Percentiles rank a stretch among this genome's conserved stretches.
These are phyloP conservation scores for Tautogolabrus adspersus DNA, from an alignment of 2,113 vertebrate species.

Conservation along the genomic window DNA sequence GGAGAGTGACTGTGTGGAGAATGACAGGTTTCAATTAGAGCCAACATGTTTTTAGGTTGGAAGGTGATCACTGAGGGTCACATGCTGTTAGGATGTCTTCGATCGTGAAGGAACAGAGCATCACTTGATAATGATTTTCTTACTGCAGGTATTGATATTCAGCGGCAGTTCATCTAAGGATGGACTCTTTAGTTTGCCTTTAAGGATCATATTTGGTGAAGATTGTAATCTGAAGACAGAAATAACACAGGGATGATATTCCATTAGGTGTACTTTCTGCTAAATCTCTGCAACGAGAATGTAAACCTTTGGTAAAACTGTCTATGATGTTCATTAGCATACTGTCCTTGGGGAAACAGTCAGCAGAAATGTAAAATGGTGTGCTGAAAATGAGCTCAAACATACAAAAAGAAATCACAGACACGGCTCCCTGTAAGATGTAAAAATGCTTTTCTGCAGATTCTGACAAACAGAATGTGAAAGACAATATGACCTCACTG, in stretches of 20 bases:
- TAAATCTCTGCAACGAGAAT: background rate
- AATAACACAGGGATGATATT: background rate
- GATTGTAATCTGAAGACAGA: background rate
- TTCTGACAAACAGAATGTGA: conserved; percentile 24
- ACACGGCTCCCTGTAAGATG: background rate
- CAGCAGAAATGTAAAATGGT: background rate
- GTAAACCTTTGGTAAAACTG: background rate
- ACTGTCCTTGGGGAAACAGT: conserved; percentile 2
- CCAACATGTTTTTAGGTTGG: conserved; percentile 30
- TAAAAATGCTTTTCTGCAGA: conserved; percentile 22
- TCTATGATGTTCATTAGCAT: background rate
- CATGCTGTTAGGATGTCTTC: conserved; percentile 25
- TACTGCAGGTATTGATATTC: background rate
- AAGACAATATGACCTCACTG: conserved; percentile 32
- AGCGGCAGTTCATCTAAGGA: conserved; percentile 34
- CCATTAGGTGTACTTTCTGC: too few species aligned
- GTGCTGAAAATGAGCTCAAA: background rate
- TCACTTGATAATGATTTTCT: conserved; percentile 38
- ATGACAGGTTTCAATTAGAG: conserved; percentile 63
- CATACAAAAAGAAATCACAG: background rate
- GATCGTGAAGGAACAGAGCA: conserved; percentile 37
- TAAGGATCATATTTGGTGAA: conserved; percentile 6
- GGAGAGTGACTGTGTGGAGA: conserved; percentile 27
- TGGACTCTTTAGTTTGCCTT: conserved; percentile 9
- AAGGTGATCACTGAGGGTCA: conserved; percentile 61